Evolutionary conservation across 2,797 vertebrate species (phyloP).

Genomic region (Lepilemur ruficaudatus): DNA sequence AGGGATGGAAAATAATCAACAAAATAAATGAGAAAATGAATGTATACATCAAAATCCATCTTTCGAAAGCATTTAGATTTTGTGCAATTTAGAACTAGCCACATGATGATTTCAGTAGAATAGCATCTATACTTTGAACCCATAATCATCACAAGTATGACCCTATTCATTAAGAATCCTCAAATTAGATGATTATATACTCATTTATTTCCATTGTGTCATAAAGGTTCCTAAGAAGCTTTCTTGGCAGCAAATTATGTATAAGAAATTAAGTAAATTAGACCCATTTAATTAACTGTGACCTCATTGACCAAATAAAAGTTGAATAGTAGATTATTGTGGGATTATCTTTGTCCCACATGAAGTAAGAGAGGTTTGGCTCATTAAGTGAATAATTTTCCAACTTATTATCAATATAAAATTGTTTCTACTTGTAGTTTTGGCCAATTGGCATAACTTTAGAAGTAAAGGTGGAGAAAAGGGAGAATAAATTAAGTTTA

Average conservation of each 20-base stretch:
- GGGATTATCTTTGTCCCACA: neutral
- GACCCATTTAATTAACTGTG: conserved; percentile 14
- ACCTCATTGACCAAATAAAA: neutral
- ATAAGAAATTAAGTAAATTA: conserved; percentile 34
- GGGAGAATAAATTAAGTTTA: neutral
- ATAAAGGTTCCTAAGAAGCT: neutral
- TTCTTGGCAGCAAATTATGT: neutral
- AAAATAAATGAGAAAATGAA: neutral
- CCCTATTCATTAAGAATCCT: neutral
- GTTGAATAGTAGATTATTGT: neutral
- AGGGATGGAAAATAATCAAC: neutral
- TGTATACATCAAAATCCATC: neutral
- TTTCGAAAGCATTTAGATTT: neutral
- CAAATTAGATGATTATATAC: neutral
- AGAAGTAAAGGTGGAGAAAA: neutral
- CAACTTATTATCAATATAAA: neutral
- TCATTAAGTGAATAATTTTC: neutral
- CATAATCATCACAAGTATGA: neutral
- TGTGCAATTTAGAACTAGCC: neutral
- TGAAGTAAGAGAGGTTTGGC: neutral
- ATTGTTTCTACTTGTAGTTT: neutral
- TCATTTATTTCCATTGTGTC: neutral
- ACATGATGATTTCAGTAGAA: neutral
- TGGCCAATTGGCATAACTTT: neutral
- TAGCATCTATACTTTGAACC: neutral